Conservation (phyloP, 2,888 invertebrate genomes). For the Dioctria rufipes region DNA sequence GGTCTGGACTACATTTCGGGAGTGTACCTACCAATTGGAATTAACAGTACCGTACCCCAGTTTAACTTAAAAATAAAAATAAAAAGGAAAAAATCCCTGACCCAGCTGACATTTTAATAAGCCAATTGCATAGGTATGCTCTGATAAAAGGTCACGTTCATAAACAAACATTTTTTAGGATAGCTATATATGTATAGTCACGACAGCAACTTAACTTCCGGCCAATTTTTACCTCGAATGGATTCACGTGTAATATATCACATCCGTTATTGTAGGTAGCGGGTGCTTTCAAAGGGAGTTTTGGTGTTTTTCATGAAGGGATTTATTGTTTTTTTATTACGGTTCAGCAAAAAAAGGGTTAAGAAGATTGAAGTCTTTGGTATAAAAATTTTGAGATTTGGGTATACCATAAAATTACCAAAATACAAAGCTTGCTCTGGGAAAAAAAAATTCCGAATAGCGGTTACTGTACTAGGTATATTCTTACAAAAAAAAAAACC, state of each 20-base stretch:
- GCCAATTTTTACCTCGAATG: slow-evolving; percentile 32
- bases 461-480: slow-evolving; percentile 2
- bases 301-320: slow-evolving; percentile 21
- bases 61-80: neutral
- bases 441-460: too few species aligned
- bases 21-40: slow-evolving; percentile 19
- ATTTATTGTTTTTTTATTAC: slow-evolving; percentile 55
- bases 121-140: slow-evolving; percentile 33
- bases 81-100: slow-evolving; percentile 34
- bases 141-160: slow-evolving; percentile 13
- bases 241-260: slow-evolving; percentile 47
- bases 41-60: slow-evolving; percentile 23
- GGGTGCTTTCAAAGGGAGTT: slow-evolving; percentile 32
- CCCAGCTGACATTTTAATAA: slow-evolving; percentile 48
- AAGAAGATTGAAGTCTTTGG: slow-evolving; percentile 53
- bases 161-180: slow-evolving; percentile 1
- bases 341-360: slow-evolving; percentile 53
- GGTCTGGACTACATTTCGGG: neutral
- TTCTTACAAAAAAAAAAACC: slow-evolving; percentile 20
- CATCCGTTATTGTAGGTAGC: slow-evolving; percentile 46
- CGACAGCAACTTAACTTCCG: slow-evolving; percentile 34
- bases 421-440: neutral
- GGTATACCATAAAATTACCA: slow-evolving; percentile 48
- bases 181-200: neutral
- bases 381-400: slow-evolving; percentile 47